Conservation (phyloP, 2,797 vertebrate species). For the Mormyrus proboscirostris region DNA sequence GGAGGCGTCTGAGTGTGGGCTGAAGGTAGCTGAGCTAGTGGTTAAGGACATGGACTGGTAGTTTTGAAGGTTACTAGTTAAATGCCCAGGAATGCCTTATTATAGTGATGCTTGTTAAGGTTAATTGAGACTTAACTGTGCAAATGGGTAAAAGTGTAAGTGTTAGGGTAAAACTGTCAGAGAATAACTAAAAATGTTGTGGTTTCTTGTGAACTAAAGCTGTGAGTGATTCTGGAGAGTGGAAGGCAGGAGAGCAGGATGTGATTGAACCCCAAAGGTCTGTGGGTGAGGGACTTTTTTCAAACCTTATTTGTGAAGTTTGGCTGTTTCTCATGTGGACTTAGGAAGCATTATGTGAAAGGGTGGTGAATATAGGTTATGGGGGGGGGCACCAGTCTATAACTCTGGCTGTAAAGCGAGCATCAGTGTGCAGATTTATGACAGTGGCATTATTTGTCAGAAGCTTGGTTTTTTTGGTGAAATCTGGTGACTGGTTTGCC, state of each 20-base stretch:
- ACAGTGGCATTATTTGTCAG: background rate
- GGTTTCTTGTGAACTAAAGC: background rate
- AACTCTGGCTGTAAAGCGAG: background rate
- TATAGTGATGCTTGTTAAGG: background rate
- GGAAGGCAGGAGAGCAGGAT: background rate
- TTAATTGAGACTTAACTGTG: slow-evolving; percentile 1
- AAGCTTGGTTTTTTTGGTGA: slow-evolving; percentile 3
- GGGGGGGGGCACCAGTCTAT: background rate
- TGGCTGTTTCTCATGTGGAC: background rate
- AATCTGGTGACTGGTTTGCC: background rate
- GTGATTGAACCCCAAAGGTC: background rate
- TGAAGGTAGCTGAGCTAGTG: background rate
- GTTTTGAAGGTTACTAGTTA: background rate
- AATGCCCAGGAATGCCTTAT: background rate
- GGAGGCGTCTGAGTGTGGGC: background rate
- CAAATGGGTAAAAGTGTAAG: background rate
- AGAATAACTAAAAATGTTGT: background rate
- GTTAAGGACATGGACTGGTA: background rate
- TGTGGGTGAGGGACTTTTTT: background rate
- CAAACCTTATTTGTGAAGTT: background rate
- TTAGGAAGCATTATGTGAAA: background rate
- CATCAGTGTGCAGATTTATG: background rate
- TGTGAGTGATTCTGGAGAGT: background rate
- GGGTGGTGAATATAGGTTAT: background rate
- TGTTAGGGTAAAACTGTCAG: background rate